Evolutionary conservation across 2,888 invertebrate species (phyloP), one percentile per base, ranked within the genome.

Genomic region (Osmoderma eremita): DNA sequence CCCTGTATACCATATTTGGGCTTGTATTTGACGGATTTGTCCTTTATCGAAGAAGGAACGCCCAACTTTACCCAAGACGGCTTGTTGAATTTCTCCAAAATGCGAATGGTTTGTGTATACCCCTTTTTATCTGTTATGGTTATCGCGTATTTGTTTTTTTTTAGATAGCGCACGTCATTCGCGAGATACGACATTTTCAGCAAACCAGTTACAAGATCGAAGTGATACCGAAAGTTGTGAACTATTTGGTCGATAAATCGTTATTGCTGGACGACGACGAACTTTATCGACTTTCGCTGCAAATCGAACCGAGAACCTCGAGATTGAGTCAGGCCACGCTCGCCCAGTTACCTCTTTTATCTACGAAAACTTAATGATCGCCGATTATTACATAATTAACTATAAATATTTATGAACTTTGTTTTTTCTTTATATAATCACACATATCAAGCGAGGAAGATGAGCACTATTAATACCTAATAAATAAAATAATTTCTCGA

Each of bases 1-100:
- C 93, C 93, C 0, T 93, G 93, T 76, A 93, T 94, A 70, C 94
- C 94, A 0, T 94, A 93, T 78, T 82, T 94, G 71, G 96, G 96
- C 48, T 90, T 95, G 87, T 96, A 96, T 79, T 83, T 96, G 22
- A 94, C 95, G 5, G 95, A 96, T 81, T 84, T 96, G 54, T 94
- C 95, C 2, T 95, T 95, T 81, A 95, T 96, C 66, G 95, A 96
- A 81, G 96, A 96, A 83, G 95, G 95, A 30, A 94, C 95, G 2
- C 91, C 95, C 0, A 95, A 94, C 80, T 92, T 93, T 79, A 94
- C 95, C 0, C 93, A 94, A 1, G 94, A 95, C 71, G 91, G 92
- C 63, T 87, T 96, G 13, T 86, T 96, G 49, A 96, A 96, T 79
- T 96, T 95, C 82, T 94, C 95, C 4, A 96, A 96, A 83, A 95